These are phyloP conservation scores for Trilocha varians DNA, from an alignment of 2,888 invertebrate genomes.

Conservation along the genomic window DNA sequence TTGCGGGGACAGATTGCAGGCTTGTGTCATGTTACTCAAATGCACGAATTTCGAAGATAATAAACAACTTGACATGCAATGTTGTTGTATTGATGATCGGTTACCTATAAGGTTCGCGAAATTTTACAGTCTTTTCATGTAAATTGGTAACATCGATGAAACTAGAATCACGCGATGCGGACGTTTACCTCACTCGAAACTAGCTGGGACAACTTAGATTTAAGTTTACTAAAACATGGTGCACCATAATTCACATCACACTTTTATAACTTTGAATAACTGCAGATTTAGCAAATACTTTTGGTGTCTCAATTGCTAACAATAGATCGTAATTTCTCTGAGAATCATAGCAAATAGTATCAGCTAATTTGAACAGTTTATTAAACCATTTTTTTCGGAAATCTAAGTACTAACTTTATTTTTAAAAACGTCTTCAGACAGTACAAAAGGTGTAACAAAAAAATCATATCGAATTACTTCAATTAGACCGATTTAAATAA, in stretches of 20 bases:
- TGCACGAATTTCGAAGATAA: neutral
- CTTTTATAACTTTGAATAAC: neutral
- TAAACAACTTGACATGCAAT: slow-evolving; percentile 21
- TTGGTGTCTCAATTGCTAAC: neutral
- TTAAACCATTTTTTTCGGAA: too few relatives aligned
- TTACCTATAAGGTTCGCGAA: slow-evolving; percentile 24
- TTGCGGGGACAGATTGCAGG: neutral
- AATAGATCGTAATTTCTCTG: neutral
- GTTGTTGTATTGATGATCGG: slow-evolving; percentile 18
- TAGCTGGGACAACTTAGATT: neutral
- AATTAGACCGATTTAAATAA: too few relatives aligned
- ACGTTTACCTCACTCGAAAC: slow-evolving; percentile 19
- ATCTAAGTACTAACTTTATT: too few relatives aligned
- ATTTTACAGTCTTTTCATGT: slow-evolving; percentile 37
- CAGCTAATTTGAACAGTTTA: too few relatives aligned
- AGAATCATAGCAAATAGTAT: too few relatives aligned
- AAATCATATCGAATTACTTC: too few relatives aligned
- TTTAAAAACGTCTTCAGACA: too few relatives aligned
- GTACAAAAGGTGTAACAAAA: too few relatives aligned
- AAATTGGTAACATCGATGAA: slow-evolving; percentile 33
- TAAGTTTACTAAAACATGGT: neutral
- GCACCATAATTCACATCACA: neutral
- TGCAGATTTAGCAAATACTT: neutral
- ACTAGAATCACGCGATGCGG: slow-evolving; percentile 36
- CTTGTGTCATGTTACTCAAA: neutral